phyloP scores from a whole-genome alignment of 1,140 invertebrate species.

The Diabrotica undecimpunctata region DNA sequence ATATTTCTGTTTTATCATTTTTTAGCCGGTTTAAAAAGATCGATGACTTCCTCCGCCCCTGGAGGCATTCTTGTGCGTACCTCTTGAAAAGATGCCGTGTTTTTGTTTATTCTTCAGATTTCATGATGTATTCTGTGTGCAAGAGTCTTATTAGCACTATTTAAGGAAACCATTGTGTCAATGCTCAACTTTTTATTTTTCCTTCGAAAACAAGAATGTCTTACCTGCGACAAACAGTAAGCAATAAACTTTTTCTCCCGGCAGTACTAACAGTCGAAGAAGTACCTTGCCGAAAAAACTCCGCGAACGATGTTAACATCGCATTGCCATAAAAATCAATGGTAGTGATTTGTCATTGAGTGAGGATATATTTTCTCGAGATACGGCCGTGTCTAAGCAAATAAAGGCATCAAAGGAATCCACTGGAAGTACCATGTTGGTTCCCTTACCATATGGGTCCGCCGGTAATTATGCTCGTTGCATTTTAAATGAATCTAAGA shows the following conservation, averaged over 20 bases:
- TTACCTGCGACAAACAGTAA: slow-evolving; percentile 28
- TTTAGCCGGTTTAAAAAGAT: neutral
- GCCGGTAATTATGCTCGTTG: slow-evolving; percentile 12
- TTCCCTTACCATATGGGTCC: slow-evolving; percentile 14
- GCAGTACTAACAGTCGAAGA: slow-evolving; percentile 5
- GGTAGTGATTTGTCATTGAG: slow-evolving; percentile 24
- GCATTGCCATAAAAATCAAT: slow-evolving; percentile 25
- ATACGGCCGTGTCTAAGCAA: neutral
- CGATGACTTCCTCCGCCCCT: too few species aligned
- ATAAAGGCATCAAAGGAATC: slow-evolving; percentile 23
- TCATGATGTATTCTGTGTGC: slow-evolving; percentile 40
- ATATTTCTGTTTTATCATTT: neutral
- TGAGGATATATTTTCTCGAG: slow-evolving; percentile 12
- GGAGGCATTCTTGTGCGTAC: slow-evolving; percentile 33
- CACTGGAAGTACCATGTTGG: slow-evolving; percentile 6
- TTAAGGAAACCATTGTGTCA: slow-evolving; percentile 40
- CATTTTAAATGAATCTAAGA: slow-evolving; percentile 8
- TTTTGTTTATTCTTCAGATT: slow-evolving; percentile 39
- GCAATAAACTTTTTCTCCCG: slow-evolving; percentile 33
- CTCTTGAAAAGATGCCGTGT: slow-evolving; percentile 33
- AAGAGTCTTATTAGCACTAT: slow-evolving; percentile 41
- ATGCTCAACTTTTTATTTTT: slow-evolving; percentile 35
- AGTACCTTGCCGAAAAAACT: slow-evolving; percentile 19
- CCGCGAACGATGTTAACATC: slow-evolving; percentile 24
- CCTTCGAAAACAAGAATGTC: slow-evolving; percentile 32